phyloP scores from a whole-genome alignment of 2,797 vertebrate species.

The Lepilemur ruficaudatus region DNA sequence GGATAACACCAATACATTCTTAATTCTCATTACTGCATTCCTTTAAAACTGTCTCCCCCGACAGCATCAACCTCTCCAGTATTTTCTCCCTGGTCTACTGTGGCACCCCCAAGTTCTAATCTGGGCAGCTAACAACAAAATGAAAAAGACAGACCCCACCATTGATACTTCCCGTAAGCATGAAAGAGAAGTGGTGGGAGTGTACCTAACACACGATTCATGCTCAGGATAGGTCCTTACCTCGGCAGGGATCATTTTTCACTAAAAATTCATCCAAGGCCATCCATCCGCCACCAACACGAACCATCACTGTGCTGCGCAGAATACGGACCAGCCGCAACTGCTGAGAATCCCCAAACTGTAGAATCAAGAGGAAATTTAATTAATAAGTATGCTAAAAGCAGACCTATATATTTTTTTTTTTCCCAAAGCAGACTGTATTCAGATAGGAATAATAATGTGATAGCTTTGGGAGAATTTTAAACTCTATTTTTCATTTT shows the following conservation, averaged over 20 bases:
- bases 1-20: neutral
- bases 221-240: conserved; percentile 83
- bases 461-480: neutral
- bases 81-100: neutral
- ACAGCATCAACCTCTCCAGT: neutral
- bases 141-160: neutral
- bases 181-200: neutral
- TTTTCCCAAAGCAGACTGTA: conserved; percentile 66
- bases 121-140: neutral
- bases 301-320: conserved; percentile 98
- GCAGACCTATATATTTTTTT: fast-evolving
- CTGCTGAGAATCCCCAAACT: conserved; percentile 99
- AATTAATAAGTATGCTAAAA: neutral
- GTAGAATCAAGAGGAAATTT: conserved; percentile 62
- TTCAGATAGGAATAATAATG: conserved; percentile 57
- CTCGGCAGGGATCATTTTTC: conserved; percentile 99
- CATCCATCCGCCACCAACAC: conserved; percentile 99
- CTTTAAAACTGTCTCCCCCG: neutral
- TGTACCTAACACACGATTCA: neutral
- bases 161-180: neutral
- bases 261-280: conserved; percentile 98
- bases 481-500: conserved; percentile 3
- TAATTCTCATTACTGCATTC: neutral
- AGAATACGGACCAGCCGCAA: conserved; percentile 97
- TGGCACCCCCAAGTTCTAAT: neutral